Conservation (phyloP, 2,113 vertebrate genomes). For the Forbesichthys papilliferus region DNA sequence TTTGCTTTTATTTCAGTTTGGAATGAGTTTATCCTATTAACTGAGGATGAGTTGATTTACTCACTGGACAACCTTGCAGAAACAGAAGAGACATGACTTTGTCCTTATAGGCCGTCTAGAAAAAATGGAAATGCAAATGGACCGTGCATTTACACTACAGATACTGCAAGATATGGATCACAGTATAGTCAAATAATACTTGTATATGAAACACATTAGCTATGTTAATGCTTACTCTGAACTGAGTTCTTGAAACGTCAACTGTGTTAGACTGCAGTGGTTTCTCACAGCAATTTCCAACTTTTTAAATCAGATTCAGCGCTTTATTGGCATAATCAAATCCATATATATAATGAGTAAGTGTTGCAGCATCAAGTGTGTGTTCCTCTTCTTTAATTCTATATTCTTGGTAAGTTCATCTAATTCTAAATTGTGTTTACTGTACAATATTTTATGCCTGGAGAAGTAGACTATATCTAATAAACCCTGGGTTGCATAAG, state of each 20-base stretch:
- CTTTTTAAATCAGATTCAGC: not conserved
- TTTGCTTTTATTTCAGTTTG: not conserved
- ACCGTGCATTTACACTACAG: not conserved
- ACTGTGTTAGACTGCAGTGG: not conserved
- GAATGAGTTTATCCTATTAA: not conserved
- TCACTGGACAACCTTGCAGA: not conserved
- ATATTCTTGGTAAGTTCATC: constrained; percentile 46
- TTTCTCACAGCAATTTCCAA: not conserved
- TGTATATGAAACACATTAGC: not conserved
- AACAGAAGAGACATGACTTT: not conserved
- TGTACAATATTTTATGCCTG: too few relatives aligned
- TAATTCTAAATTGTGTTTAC: not conserved
- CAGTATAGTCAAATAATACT: not conserved
- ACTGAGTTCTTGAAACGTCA: not conserved
- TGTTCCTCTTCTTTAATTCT: constrained; percentile 41
- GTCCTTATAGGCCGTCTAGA: too few relatives aligned
- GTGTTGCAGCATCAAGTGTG: constrained; percentile 26
- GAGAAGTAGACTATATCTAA: too few relatives aligned
- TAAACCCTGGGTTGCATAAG: too few relatives aligned
- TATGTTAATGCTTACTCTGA: not conserved
- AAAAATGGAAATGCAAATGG: not conserved
- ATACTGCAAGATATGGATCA: not conserved
- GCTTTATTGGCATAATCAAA: not conserved
- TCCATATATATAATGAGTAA: constrained; percentile 10
- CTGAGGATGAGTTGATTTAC: not conserved